Evolutionary conservation across 2,797 vertebrate species (phyloP), one percentile per base, ranked within the genome.

Genomic region (Dicrostonyx torquatus): DNA sequence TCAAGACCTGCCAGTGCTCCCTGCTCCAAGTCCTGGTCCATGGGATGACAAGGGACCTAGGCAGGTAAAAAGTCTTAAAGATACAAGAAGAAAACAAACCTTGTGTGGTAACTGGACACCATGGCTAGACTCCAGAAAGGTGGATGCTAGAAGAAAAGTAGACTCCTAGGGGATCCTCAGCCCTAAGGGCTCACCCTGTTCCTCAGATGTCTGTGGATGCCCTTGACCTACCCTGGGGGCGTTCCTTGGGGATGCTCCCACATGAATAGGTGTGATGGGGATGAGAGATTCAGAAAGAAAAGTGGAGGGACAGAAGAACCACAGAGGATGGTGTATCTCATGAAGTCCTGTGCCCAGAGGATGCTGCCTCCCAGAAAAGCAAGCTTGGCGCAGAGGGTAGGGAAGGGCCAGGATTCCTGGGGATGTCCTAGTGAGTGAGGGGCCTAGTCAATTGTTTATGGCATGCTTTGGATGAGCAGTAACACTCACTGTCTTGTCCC

Each of bases 1-100:
- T 89, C 48, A 79, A 77, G 93, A 91, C 90, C 91, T 34, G 82
- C 93, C 17, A 2, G 26, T 43, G 60, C 34, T 37, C 48, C 60
- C 76, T 55, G 75, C 84, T 82, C 20, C 1, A 24, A 83, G 50
- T 22, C 48, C 87, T 0, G 24, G 60, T 17, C 78, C 24, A 3
- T 0, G 0, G 77, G 62, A 53, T 1, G 11, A 0, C 0, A 37
- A 37, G 62, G n/a, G 4, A 37, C 66, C 84, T 22, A 40, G 40
- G 72, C 80, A 78, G 62, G 15, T 40, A 43, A 86, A 64, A 94
- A 50, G 82, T 62, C 34, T 8, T 86, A 10, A 50, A 94, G 37
- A 45, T 2, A 11, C 55, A 17, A 58, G 48, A 86, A 60, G 73
- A 40, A 82, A 76, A 14, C 29, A 2, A 7, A 0, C 84, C 26